Evolutionary conservation across 2,888 invertebrate species (phyloP).

Genomic region (Gasteruption jaculator): DNA sequence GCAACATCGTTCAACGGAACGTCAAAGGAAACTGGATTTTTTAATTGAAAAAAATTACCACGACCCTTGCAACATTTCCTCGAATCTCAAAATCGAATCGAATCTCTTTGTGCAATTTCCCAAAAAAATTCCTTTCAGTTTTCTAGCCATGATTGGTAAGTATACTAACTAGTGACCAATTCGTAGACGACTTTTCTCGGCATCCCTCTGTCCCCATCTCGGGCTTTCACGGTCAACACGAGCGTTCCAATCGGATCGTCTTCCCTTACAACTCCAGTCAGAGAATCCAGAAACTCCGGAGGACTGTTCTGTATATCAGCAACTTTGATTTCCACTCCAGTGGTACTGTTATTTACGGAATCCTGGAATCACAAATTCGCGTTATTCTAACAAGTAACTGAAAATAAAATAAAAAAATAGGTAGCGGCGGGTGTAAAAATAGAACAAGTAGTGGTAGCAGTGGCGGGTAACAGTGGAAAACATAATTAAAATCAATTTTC

Average conservation of each 20-base stretch:
- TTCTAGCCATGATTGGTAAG: too few relatives aligned
- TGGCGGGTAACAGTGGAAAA: background rate
- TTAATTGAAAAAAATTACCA: too few relatives aligned
- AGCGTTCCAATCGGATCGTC: constrained; percentile 80
- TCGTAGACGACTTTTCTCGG: constrained; percentile 76
- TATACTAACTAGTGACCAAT: constrained; percentile 70
- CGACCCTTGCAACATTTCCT: too few relatives aligned
- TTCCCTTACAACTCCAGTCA: constrained; percentile 75
- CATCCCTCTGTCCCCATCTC: constrained; percentile 80
- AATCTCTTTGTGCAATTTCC: too few relatives aligned
- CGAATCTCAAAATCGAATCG: too few relatives aligned
- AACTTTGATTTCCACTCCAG: constrained; percentile 73
- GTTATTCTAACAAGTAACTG: background rate
- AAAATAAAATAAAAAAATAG: constrained; percentile 6
- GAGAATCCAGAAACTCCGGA: constrained; percentile 76
- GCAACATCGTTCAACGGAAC: too few relatives aligned
- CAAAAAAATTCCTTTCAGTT: too few relatives aligned
- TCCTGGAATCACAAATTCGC: constrained; percentile 61
- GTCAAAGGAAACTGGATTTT: too few relatives aligned
- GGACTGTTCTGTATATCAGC: constrained; percentile 84
- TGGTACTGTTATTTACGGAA: constrained; percentile 69
- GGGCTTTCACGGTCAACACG: constrained; percentile 73
- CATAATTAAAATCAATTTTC: constrained; percentile 32
- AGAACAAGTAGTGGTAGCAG: constrained; percentile 8
- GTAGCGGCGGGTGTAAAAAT: background rate